Base-by-base conservation (phyloP, 1,140 invertebrate genomes). In the Zaprionus inermis region DNA sequence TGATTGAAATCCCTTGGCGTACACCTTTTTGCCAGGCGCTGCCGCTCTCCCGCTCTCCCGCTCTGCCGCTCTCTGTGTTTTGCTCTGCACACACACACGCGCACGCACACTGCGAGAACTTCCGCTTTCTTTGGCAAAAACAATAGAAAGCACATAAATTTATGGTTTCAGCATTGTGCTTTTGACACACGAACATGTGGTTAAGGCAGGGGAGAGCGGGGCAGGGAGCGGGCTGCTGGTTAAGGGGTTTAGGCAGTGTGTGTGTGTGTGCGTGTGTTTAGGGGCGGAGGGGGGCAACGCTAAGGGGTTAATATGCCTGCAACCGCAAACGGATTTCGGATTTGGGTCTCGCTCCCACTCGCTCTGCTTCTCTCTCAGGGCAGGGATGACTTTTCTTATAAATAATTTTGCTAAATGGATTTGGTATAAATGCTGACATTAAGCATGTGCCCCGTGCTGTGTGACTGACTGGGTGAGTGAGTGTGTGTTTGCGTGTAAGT, bases 121-220 rank as follows among this genome's bases (percentile, higher is more conserved):
- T 88, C 83, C 83, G 83, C 83, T 88, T 88, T 88, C 83, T 88
- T 88, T 88, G 83, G 84, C 84, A 88, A 88, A 88, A 88, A 88
- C 83, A 88, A 88, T 88, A 88, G 83, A 88, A 88, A 80, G 83
- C 83, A 88, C 83, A 88, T 88, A 88, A 88, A 88, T 88, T 88
- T 88, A 88, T 88, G 83, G 83, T 88, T 88, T 89, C 79, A 89
- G 83, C 83, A 88, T 88, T 88, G 83, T 88, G 84, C 84, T 88
- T 88, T 88, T 88, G 84, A 89, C 84, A 88, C 59, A 65, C 73
- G 71, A 61, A 61, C 79, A 83, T 85, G 81, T 86, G 75, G 22
- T 5, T 5, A 28, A 28, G 30, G 28, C 18, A 49, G 32, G 24
- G 16, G 12, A 10, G 11, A n/a, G 18, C 0, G 44, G 30, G n/a